Conservation (phyloP, 2,797 vertebrate genomes). For the Knipowitschia caucasica region DNA sequence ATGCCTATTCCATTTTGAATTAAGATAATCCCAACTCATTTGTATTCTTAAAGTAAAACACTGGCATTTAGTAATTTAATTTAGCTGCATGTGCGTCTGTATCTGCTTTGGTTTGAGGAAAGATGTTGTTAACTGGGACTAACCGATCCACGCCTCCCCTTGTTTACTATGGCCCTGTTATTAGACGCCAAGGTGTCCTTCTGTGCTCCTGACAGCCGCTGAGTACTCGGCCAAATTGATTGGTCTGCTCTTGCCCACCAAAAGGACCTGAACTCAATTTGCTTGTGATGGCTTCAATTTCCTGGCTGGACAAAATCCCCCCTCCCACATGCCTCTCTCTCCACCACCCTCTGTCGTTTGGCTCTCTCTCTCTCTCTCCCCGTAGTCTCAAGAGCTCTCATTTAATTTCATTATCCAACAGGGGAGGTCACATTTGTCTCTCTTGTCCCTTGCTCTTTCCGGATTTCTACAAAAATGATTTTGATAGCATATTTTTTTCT, state of each 20-base stretch:
- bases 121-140: slow-evolving; percentile 60
- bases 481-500: slow-evolving; percentile 32
- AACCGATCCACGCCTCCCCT: slow-evolving; percentile 61
- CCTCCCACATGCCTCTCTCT: slow-evolving; percentile 24
- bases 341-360: slow-evolving; percentile 7
- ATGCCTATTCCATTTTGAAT: too few relatives aligned
- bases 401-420: slow-evolving; percentile 78
- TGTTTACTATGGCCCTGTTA: slow-evolving; percentile 72
- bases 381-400: slow-evolving; percentile 67
- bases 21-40: too few relatives aligned
- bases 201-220: slow-evolving; percentile 67
- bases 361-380: slow-evolving; percentile 34
- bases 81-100: background rate
- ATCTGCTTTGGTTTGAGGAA: slow-evolving; percentile 34
- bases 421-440: slow-evolving; percentile 61
- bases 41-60: too few relatives aligned
- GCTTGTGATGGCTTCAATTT: slow-evolving; percentile 84
- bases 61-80: too few relatives aligned
- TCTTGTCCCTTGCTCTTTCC: slow-evolving; percentile 32
- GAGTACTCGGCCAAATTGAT: slow-evolving; percentile 80
- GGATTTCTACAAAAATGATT: slow-evolving; percentile 20
- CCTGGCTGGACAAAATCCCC: slow-evolving; percentile 73
- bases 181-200: slow-evolving; percentile 74
- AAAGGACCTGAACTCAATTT: slow-evolving; percentile 85
- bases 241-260: slow-evolving; percentile 81